Evolutionary conservation across 2,888 invertebrate genomes (phyloP), one percentile per base, ranked within the genome.

Genomic region (Lepidochitona cinerea): DNA sequence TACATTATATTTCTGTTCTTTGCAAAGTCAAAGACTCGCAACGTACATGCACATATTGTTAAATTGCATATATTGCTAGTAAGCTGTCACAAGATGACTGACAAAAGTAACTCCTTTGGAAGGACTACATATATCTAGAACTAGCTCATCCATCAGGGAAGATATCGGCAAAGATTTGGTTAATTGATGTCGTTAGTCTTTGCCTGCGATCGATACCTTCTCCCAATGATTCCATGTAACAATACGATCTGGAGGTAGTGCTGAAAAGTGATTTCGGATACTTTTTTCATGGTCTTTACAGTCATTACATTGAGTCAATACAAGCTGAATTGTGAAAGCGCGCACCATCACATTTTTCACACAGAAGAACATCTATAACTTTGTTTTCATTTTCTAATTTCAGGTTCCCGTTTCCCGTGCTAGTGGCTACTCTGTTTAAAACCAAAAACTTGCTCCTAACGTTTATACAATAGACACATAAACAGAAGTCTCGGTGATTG

Each of bases 21-120:
- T 93, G 93, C 89, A 92, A 93, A 93, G 94, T 94, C 83, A 96
- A 92, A 65, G 18, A 79, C 75, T 54, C 71, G 72, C 33, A 81
- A 67, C 1, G 71, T 37, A 14, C 33, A 64, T 6, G 59, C 52
- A 74, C 9, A 77, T 37, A 3, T 65, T n/a, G 5, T 36, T 9
- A 65, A 75, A 80, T 66, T 81, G 81, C 14, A n/a, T 49, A 9
- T 33, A 64, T 32, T 81, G 81, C 81, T 79, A 79, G 18, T 67
- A 12, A 0, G 77, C 76, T 12, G 52, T 77, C 37, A 64, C 32
- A 4, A 64, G 36, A 23, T 70, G 70, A 32, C 37, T 18, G 6
- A 64, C 35, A 53, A 70, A 70, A 7, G 59, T 54, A n/a, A 23
- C n/a, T 54, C 54, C 54, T n/a, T n/a, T 6, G 23, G n/a, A 54